Conservation (phyloP, 2,888 invertebrate genomes). For the Epinotia nisella region DNA sequence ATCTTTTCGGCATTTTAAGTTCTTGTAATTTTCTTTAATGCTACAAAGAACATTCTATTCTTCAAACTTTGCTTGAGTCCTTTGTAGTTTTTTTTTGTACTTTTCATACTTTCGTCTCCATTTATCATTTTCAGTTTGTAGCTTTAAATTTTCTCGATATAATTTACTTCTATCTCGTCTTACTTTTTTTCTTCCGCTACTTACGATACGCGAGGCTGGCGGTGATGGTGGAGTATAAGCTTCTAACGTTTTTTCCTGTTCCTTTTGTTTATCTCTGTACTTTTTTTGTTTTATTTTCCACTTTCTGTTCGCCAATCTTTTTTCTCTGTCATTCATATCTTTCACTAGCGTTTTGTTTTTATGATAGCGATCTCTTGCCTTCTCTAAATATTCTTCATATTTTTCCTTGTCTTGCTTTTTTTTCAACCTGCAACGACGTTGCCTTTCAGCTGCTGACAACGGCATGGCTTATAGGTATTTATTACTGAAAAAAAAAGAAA, state of each 20-base stretch:
- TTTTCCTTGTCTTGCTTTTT: constrained; percentile 40
- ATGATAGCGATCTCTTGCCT: constrained; percentile 42
- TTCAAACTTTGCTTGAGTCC: too few species aligned
- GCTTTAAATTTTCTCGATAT: constrained; percentile 44
- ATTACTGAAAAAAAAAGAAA: constrained; percentile 30
- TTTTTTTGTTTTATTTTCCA: constrained; percentile 44
- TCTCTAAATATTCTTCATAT: constrained; percentile 41
- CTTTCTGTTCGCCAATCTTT: constrained; percentile 44
- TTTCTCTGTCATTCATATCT: constrained; percentile 41
- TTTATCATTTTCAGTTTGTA: constrained; percentile 41
- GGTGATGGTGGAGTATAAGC: constrained; percentile 42
- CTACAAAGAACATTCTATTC: too few species aligned
- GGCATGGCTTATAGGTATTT: too few species aligned
- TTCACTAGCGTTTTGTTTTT: constrained; percentile 41
- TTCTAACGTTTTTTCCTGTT: constrained; percentile 38
- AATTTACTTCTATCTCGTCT: constrained; percentile 42
- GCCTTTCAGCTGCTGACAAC: too few species aligned
- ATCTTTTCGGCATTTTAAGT: too few species aligned
- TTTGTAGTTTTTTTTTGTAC: constrained; percentile 37
- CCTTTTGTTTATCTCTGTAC: constrained; percentile 42
- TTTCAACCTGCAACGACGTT: constrained; percentile 38
- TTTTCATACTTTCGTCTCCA: constrained; percentile 41
- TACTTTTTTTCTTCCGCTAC: constrained; percentile 43
- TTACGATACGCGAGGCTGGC: constrained; percentile 37
- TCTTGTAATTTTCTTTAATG: too few species aligned